Evolutionary conservation across 2,797 vertebrate species (phyloP).

Genomic region (Sebastes itinus): DNA sequence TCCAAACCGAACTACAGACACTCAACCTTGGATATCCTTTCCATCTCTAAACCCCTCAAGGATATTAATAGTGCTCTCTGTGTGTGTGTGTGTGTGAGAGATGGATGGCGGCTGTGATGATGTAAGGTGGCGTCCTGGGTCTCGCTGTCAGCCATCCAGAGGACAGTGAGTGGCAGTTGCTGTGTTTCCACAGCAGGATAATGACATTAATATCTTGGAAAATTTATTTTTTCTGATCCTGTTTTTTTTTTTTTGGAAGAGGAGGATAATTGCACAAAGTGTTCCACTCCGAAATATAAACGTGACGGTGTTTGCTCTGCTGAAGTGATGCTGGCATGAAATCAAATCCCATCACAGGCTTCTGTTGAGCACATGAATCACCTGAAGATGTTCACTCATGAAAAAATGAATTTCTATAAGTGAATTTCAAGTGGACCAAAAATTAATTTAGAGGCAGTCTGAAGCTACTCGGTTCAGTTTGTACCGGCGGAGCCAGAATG

Average conservation of each 20-base stretch:
- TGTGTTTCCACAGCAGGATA: slow-evolving; percentile 10
- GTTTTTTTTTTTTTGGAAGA: not conserved
- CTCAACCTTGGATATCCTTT: slow-evolving; percentile 59
- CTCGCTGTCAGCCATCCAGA: slow-evolving; percentile 25
- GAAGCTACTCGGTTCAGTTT: not conserved
- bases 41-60: slow-evolving; percentile 31
- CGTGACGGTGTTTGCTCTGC: not conserved
- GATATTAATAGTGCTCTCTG: slow-evolving; percentile 27
- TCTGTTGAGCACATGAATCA: not conserved
- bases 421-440: not conserved
- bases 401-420: not conserved
- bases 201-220: slow-evolving; percentile 2
- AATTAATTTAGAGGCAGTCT: not conserved
- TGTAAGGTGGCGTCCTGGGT: slow-evolving; percentile 20
- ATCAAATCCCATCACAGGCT: not conserved
- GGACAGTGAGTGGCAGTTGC: slow-evolving; percentile 27
- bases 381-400: not conserved
- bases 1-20: slow-evolving; percentile 16
- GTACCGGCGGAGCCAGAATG: not conserved
- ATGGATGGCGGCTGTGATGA: not conserved
- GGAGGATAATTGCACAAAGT: not conserved
- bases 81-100: not conserved
- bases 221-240: not conserved
- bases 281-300: not conserved
- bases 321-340: not conserved